A percentile compares a stretch with the other conserved stretches of the same genome.
Conservation (phyloP, 1,140 invertebrate species). For the Phocides pigmalion region DNA sequence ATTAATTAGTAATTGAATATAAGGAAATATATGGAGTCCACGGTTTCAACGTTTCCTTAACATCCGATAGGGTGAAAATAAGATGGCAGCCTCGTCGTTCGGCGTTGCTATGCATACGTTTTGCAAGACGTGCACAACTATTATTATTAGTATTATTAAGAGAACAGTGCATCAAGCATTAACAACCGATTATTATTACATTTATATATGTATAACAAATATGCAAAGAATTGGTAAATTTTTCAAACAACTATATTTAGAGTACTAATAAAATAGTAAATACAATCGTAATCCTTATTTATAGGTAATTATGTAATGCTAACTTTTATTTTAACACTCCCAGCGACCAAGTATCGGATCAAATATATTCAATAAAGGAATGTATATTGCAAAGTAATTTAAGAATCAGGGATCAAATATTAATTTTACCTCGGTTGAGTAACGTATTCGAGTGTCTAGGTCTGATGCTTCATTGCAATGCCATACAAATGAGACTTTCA, state of each 20-base stretch:
- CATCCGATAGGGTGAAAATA: no score
- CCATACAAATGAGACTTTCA: no score
- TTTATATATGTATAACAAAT: not conserved
- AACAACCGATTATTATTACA: not conserved
- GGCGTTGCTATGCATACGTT: no score
- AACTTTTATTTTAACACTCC: slow-evolving; percentile 3
- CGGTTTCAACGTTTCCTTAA: no score
- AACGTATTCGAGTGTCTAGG: not conserved
- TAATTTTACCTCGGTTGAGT: not conserved
- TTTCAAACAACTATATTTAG: not conserved
- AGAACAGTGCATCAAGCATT: not conserved
- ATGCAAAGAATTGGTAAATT: not conserved
- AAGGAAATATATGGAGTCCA: no score
- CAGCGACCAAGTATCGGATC: slow-evolving; percentile 7
- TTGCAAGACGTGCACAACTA: no score
- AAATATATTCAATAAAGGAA: slow-evolving; percentile 4
- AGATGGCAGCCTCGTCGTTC: no score
- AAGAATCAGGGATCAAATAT: not conserved
- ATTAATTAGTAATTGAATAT: no score
- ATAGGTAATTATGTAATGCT: not conserved
- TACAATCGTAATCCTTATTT: slow-evolving; percentile 3
- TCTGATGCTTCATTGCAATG: no score
- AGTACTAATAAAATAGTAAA: slow-evolving; percentile 8
- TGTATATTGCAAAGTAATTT: not conserved
- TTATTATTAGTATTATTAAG: not conserved